phyloP scores from a whole-genome alignment of 2,888 invertebrate species.

The Onthophagus sagittarius region DNA sequence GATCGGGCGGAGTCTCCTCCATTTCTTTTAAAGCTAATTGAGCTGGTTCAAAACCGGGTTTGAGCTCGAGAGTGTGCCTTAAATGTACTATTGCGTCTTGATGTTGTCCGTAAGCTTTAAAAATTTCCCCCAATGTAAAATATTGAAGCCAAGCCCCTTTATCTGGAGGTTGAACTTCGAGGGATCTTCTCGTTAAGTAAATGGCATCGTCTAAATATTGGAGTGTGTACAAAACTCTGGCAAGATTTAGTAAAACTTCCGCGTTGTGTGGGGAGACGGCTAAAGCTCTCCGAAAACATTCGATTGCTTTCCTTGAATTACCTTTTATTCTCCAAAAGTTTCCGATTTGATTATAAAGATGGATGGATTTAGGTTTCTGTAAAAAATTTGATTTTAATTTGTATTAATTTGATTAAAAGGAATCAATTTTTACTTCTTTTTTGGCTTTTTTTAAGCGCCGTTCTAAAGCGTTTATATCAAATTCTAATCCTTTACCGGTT shows the following conservation, averaged over 20 bases:
- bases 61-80: constrained; percentile 75
- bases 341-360: constrained; percentile 85
- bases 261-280: constrained; percentile 84
- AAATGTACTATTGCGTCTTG: constrained; percentile 83
- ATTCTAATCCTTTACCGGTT: constrained; percentile 54
- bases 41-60: constrained; percentile 83
- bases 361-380: constrained; percentile 76
- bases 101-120: constrained; percentile 86
- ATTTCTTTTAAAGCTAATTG: constrained; percentile 75
- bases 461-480: constrained; percentile 72
- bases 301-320: constrained; percentile 80
- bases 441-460: constrained; percentile 73
- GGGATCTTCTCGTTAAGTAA: constrained; percentile 76
- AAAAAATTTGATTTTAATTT: not conserved
- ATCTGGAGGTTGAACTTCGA: constrained; percentile 80
- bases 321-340: constrained; percentile 91
- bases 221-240: constrained; percentile 77
- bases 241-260: constrained; percentile 79
- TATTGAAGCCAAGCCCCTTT: constrained; percentile 89
- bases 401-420: no score
- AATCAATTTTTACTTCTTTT: constrained; percentile 58
- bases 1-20: constrained; percentile 74
- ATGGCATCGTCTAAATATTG: constrained; percentile 89
- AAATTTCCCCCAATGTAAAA: constrained; percentile 87
- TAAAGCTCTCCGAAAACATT: constrained; percentile 82